phyloP scores from a whole-genome alignment of 2,113 vertebrate species.

The Lathamus discolor region DNA sequence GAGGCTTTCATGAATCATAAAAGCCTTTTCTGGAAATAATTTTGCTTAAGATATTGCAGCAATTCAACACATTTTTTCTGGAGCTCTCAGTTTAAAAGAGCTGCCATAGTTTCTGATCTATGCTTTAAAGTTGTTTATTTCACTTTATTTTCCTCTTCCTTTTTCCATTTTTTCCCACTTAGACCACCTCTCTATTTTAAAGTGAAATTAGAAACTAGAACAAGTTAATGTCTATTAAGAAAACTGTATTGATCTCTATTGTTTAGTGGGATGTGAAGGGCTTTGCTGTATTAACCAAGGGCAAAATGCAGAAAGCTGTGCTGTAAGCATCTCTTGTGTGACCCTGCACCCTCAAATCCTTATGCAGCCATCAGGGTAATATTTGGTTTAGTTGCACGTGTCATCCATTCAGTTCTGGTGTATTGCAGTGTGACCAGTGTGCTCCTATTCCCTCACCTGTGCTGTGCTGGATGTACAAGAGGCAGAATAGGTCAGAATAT shows the following conservation, averaged over 20 bases:
- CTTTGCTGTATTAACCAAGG: neutral
- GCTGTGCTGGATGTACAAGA: neutral
- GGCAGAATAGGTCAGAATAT: neutral
- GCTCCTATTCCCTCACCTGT: fast-evolving
- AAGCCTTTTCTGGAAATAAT: neutral
- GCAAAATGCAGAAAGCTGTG: neutral
- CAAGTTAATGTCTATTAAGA: neutral
- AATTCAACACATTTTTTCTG: neutral
- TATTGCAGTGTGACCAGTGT: neutral
- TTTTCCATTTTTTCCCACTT: neutral
- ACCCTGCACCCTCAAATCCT: neutral
- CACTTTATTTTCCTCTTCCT: neutral
- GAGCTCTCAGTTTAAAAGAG: neutral
- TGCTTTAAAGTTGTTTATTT: neutral
- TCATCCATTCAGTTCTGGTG: neutral
- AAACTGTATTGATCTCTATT: neutral
- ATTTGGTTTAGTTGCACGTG: neutral
- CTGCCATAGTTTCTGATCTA: neutral
- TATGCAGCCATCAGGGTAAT: neutral
- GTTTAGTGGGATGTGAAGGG: neutral
- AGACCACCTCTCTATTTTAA: neutral
- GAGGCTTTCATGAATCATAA: neutral
- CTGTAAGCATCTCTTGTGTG: neutral
- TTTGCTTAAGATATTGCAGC: neutral
- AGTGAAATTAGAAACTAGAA: neutral